Percentiles rank a stretch among this genome's conserved stretches.
phyloP scores from a whole-genome alignment of 2,113 vertebrate species.

The Melozone crissalis region DNA sequence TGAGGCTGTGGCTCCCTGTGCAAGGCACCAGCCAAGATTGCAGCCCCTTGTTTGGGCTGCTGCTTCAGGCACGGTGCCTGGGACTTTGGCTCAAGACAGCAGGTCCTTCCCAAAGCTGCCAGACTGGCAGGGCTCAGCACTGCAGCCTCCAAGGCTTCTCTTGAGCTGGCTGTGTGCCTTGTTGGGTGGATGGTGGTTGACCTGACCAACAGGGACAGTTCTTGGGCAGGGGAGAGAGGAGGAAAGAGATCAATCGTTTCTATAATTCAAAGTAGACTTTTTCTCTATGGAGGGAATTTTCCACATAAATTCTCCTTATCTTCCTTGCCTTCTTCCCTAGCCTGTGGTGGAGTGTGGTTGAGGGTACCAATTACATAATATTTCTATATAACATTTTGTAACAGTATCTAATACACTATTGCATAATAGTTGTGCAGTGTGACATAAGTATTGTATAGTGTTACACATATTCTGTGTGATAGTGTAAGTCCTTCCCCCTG shows the following conservation, averaged over 20 bases:
- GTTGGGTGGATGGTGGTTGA: not conserved
- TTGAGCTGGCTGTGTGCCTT: not conserved
- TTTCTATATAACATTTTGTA: not conserved
- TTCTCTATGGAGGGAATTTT: not conserved
- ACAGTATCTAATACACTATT: not conserved
- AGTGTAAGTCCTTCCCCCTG: not conserved
- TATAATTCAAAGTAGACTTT: not conserved
- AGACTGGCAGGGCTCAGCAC: not conserved
- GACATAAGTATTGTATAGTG: not conserved
- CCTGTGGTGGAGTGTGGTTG: not conserved
- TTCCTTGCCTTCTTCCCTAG: not conserved
- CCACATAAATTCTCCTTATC: not conserved
- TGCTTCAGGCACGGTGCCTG: rapidly evolving
- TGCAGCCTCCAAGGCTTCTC: not conserved
- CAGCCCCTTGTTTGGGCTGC: rapidly evolving
- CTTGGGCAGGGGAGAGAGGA: not conserved
- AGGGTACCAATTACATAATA: not conserved
- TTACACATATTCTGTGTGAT: not conserved
- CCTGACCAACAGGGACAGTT: not conserved
- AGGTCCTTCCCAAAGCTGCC: not conserved
- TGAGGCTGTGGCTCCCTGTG: not conserved
- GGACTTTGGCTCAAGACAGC: rapidly evolving
- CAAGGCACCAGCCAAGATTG: not conserved
- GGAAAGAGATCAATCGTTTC: not conserved
- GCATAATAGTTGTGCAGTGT: not conserved